phyloP scores from a whole-genome alignment of 2,113 vertebrate species.

The Baryphthengus martii region DNA sequence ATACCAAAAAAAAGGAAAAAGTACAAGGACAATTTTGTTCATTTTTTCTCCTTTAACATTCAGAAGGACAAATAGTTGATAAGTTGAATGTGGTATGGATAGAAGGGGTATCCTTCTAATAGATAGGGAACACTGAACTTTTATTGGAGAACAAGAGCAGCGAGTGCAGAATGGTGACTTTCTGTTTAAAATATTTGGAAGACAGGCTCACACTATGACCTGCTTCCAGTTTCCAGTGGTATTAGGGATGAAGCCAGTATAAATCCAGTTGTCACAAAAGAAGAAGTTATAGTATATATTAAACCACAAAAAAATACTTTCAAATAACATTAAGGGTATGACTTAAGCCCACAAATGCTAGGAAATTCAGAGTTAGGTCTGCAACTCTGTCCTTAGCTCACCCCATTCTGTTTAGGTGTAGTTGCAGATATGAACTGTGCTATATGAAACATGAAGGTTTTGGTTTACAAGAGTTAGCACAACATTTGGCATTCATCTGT shows the following conservation, averaged over 20 bases:
- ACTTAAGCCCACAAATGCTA: constrained; percentile 76
- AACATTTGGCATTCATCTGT: neutral
- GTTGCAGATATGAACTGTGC: neutral
- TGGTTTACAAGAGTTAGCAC: neutral
- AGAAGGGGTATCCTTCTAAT: neutral
- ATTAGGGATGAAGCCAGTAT: constrained; percentile 77
- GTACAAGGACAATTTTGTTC: neutral
- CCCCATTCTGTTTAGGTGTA: constrained; percentile 67
- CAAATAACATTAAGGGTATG: constrained; percentile 74
- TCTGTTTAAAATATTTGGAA: constrained; percentile 73
- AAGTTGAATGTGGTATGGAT: neutral
- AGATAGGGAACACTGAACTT: neutral
- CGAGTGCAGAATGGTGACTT: constrained; percentile 38
- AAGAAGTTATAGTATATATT: constrained; percentile 81
- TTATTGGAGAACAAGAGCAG: constrained; percentile 1
- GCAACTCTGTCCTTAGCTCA: constrained; percentile 74
- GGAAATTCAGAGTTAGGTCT: constrained; percentile 65
- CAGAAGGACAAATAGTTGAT: neutral
- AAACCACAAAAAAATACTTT: constrained; percentile 77
- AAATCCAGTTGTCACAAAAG: constrained; percentile 81
- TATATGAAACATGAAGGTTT: neutral
- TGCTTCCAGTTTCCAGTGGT: constrained; percentile 82
- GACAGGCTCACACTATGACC: constrained; percentile 42
- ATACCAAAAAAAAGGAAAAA: neutral
- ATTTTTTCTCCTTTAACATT: neutral